Base-by-base conservation (phyloP, 1,140 invertebrate genomes). In the Brachionus rotundiformis region DNA sequence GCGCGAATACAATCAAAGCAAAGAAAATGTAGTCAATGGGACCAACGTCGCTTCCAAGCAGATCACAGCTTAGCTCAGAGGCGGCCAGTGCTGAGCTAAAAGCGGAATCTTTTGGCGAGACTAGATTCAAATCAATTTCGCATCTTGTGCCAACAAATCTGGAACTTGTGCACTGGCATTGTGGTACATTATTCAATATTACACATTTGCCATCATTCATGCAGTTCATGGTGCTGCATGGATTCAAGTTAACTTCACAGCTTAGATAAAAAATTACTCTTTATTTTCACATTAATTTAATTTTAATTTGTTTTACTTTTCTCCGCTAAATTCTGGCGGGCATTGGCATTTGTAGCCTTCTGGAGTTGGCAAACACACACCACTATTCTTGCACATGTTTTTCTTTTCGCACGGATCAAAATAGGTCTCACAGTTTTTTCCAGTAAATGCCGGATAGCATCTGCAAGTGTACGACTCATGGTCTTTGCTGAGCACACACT, bases 171-270 rank as follows among this genome's bases (percentile, higher is more conserved):
- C 76, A 79, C 25, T 29, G 47, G 13, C 76, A 79, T 10, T 19
- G 11, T 23, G 76, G 76, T 6, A 79, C 16, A 63, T 79, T 81
- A 11, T 81, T 81, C 19, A 29, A 33, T 10, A 65, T 95, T 33
- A 95, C 91, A 85, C 96, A 98, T 2, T 92, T 94, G 1, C 95
- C 96, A 1, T 93, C 93, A 85, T 96, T 95, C 91, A 97, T 93
- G 85, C 95, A 98, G 11, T 71, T 65, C 79, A 81, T 81, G 6
- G 33, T 39, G 23, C 54, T 49, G 29, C 76, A 79, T 7, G 29
- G 47, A 23, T 33, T 59, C 31, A 29, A 19, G 6, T n/a, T 23
- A 11, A 16, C 25, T 23, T 79, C 47, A 79, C 76, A 79, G 19
- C 59, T 73, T 73, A 39, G 29, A 3, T 8, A 68, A 63, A 63